These are phyloP conservation scores for Zosterops hypoxanthus DNA, from an alignment of 2,113 vertebrate genomes.

Conservation along the genomic window DNA sequence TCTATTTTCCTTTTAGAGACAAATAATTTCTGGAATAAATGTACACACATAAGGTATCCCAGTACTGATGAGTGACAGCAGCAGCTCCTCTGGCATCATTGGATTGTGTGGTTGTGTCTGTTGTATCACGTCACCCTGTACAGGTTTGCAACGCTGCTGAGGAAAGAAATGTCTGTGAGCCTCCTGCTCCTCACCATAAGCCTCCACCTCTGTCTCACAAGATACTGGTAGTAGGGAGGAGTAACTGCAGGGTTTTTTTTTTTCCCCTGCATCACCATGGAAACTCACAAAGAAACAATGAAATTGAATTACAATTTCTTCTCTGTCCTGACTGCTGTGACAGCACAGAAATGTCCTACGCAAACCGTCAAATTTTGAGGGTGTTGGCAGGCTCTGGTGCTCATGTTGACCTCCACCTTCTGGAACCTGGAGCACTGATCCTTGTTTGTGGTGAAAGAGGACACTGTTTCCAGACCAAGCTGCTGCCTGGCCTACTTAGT, in stretches of 20 bases:
- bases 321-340: not conserved
- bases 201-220: not conserved
- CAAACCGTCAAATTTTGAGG: not conserved
- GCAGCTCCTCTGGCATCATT: not conserved
- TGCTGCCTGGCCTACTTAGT: constrained; percentile 14
- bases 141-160: not conserved
- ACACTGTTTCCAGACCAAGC: not conserved
- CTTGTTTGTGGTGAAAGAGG: not conserved
- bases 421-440: not conserved
- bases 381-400: not conserved
- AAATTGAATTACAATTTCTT: not conserved
- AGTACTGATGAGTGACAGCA: not conserved
- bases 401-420: not conserved
- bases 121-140: not conserved
- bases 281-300: not conserved
- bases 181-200: not conserved
- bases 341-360: not conserved
- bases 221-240: not conserved
- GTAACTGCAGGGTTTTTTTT: not conserved
- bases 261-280: not conserved
- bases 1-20: not conserved
- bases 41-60: not conserved
- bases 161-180: not conserved
- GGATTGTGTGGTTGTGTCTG: not conserved
- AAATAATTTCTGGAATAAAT: not conserved